Conservation (phyloP, 2,797 vertebrate species). For the Macropus fuliginosus region DNA sequence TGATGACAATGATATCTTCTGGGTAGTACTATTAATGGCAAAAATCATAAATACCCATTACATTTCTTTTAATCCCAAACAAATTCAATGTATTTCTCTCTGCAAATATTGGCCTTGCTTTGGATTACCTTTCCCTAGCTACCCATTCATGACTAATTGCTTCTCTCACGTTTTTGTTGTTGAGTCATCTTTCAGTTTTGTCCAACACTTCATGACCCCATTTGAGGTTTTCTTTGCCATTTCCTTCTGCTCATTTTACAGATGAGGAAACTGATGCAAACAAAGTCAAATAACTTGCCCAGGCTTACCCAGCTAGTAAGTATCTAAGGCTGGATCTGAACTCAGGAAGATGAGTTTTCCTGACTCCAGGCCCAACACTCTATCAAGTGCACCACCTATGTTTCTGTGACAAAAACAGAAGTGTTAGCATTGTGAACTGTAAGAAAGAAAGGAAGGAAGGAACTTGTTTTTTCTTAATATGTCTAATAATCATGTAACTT, state of each 20-base stretch:
- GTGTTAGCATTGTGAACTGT: neutral
- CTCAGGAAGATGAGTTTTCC: neutral
- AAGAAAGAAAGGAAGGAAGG: neutral
- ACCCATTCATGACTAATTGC: neutral
- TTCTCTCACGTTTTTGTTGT: neutral
- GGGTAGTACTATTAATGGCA: neutral
- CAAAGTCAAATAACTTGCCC: neutral
- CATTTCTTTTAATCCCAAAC: neutral
- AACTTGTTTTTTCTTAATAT: neutral
- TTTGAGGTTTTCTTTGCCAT: neutral
- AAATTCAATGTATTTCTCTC: neutral
- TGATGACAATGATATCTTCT: neutral
- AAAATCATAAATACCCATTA: too few species aligned
- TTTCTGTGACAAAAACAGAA: neutral
- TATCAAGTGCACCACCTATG: neutral
- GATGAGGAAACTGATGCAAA: neutral
- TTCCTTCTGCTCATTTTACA: neutral
- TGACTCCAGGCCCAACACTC: neutral
- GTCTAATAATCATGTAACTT: slow-evolving; percentile 31
- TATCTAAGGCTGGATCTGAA: neutral
- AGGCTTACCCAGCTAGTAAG: neutral
- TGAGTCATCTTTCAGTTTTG: neutral
- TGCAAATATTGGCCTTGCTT: slow-evolving; percentile 1
- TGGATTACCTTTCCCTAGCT: neutral
- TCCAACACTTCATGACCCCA: neutral